These are phyloP conservation scores for Himalopsyche tibetana DNA, from an alignment of 2,888 invertebrate species.

Conservation along the genomic window DNA sequence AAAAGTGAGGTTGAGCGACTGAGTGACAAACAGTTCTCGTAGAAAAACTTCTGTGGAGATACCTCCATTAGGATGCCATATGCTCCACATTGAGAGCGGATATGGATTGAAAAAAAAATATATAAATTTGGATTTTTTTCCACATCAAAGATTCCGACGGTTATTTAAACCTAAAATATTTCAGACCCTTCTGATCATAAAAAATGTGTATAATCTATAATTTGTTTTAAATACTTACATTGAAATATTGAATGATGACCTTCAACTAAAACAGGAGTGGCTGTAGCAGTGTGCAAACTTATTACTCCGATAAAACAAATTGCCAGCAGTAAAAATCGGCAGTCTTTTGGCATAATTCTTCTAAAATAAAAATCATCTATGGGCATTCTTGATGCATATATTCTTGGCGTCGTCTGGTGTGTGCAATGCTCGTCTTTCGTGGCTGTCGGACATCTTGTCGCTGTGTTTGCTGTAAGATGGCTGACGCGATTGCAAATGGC, in stretches of 20 bases:
- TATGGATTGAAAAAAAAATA: no score
- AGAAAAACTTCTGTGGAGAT: no score
- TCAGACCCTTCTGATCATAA: no score
- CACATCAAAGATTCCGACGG: no score
- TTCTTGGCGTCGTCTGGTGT: neutral
- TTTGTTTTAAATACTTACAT: neutral
- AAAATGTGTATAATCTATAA: neutral
- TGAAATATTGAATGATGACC: conserved; percentile 36
- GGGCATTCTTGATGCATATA: neutral
- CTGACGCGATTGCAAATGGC: conserved; percentile 40
- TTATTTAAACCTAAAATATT: no score
- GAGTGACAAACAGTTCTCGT: no score
- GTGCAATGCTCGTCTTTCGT: conserved; percentile 24
- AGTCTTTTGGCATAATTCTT: conserved; percentile 30
- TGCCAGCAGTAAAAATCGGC: neutral
- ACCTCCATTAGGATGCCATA: no score
- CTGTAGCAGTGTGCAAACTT: neutral
- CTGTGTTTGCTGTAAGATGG: conserved; percentile 27
- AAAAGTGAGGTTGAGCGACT: no score
- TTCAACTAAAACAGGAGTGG: conserved; percentile 35
- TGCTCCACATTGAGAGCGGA: no score
- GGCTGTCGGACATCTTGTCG: conserved; percentile 9
- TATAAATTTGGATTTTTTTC: no score
- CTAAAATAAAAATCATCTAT: conserved; percentile 33
- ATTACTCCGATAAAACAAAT: neutral